phyloP scores from a whole-genome alignment of 2,888 invertebrate species.

The Ophion costatus region DNA sequence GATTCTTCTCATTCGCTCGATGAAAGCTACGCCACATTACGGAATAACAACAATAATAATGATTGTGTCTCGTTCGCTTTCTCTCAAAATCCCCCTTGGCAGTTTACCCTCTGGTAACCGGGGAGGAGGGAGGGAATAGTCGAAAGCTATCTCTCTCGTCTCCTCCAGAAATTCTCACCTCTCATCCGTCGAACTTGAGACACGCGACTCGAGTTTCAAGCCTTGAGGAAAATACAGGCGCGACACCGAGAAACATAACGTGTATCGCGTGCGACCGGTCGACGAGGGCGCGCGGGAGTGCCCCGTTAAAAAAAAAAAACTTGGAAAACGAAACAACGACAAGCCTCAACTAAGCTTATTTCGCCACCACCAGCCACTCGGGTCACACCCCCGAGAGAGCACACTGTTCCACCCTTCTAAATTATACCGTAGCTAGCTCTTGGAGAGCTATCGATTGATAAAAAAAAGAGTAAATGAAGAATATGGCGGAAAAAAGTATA shows the following conservation, averaged over 20 bases:
- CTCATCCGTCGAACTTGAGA: too few species aligned
- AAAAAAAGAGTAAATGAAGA: slow-evolving; percentile 20
- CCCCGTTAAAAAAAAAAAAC: neutral
- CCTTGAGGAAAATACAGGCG: too few species aligned
- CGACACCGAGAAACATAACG: too few species aligned
- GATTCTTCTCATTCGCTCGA: neutral
- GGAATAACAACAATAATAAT: too few species aligned
- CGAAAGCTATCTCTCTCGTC: too few species aligned
- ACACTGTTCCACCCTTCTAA: slow-evolving; percentile 51
- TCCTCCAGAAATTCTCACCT: too few species aligned
- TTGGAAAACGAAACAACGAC: slow-evolving; percentile 36
- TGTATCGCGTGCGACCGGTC: neutral
- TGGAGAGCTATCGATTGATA: slow-evolving; percentile 68
- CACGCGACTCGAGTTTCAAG: too few species aligned
- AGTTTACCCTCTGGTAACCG: too few species aligned
- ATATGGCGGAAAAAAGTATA: slow-evolving; percentile 1
- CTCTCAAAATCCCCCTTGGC: too few species aligned
- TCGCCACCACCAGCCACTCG: slow-evolving; percentile 7
- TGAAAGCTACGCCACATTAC: too few species aligned
- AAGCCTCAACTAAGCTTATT: neutral
- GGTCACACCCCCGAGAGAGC: slow-evolving; percentile 64
- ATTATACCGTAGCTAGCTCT: slow-evolving; percentile 52
- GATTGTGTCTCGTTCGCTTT: too few species aligned
- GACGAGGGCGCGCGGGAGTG: neutral
- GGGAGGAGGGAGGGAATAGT: too few species aligned